These are phyloP conservation scores for Phengaris arion DNA, from an alignment of 2,888 invertebrate species.

Conservation along the genomic window DNA sequence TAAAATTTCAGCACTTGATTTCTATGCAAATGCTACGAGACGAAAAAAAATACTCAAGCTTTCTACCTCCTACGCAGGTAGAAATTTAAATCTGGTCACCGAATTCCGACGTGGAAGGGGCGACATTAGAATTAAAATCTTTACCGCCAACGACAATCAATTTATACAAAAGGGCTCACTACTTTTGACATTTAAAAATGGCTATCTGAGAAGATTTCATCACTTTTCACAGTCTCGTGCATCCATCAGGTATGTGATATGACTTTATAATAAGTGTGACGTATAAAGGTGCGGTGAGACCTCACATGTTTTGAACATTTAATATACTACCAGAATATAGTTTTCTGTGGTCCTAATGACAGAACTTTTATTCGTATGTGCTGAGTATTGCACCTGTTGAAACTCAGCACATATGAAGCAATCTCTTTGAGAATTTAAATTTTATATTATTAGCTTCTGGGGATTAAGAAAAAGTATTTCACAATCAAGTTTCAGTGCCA, in stretches of 20 bases:
- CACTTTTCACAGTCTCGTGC: not conserved
- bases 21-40: slow-evolving; percentile 6
- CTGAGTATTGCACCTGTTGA: not conserved
- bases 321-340: not conserved
- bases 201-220: slow-evolving; percentile 2
- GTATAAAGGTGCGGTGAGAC: not conserved
- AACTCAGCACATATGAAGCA: too few species aligned
- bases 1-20: slow-evolving; percentile 19
- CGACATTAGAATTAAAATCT: slow-evolving; percentile 1
- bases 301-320: not conserved
- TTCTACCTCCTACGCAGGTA: slow-evolving; percentile 10
- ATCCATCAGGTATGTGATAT: not conserved
- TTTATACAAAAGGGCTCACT: slow-evolving; percentile 6
- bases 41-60: slow-evolving; percentile 1
- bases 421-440: too few species aligned
- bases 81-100: not conserved
- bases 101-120: not conserved
- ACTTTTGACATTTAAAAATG: not conserved
- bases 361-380: not conserved
- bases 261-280: not conserved
- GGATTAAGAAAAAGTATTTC: too few species aligned
- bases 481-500: too few species aligned
- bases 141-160: slow-evolving; percentile 8
- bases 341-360: slow-evolving; percentile 6
- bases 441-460: too few species aligned